Base-by-base conservation (phyloP, 2,888 invertebrate genomes). In the Eristalinus sepulchralis region DNA sequence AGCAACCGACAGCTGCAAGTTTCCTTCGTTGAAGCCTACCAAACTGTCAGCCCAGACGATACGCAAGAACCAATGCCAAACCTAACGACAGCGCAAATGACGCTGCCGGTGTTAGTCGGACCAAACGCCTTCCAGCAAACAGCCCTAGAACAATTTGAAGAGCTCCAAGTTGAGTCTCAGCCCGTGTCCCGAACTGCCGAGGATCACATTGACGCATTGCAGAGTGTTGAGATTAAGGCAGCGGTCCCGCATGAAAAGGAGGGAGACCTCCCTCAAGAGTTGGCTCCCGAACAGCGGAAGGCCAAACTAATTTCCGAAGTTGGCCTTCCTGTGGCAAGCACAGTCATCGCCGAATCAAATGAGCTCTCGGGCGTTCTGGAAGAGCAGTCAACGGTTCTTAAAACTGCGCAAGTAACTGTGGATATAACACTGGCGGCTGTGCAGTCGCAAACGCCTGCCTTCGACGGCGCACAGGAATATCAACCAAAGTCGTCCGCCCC, bases 341-440 rank as follows among this genome's bases (percentile, higher is more conserved):
- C 94, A 22, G 91, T 92, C 20, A 94, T 95, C 89, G 94, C 93
- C 88, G 94, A 95, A 92, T 92, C 93, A 3, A 90, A 94, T 13
- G 95, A 95, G 92, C 91, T 96, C 1, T 47, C 89, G 3, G 75
- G 83, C 24, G 27, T 85, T 0, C 27, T 90, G 0, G 31, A 78
- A 0, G 77, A 81, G 0, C 67, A 86, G 8, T 17, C 67, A 0
- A 39, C 77, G 10, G 60, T 70, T 5, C 22, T 80, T 11, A 89
- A 89, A 20, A 77, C 88, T 71, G 95, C 94, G 6, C 94, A 95
- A 92, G 90, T 94, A 0, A 89, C 89, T 24, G 88, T 91, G 1
- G 88, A 84, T n/a, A 89, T 89, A 63, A 90, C 91, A 17, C 89
- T 89, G 39, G 88, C 91, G 8, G 89, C 92, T 4, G 88, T 91